Evolutionary conservation across 2,888 invertebrate species (phyloP), one percentile per base, ranked within the genome.

Genomic region (Acleris holmiana): DNA sequence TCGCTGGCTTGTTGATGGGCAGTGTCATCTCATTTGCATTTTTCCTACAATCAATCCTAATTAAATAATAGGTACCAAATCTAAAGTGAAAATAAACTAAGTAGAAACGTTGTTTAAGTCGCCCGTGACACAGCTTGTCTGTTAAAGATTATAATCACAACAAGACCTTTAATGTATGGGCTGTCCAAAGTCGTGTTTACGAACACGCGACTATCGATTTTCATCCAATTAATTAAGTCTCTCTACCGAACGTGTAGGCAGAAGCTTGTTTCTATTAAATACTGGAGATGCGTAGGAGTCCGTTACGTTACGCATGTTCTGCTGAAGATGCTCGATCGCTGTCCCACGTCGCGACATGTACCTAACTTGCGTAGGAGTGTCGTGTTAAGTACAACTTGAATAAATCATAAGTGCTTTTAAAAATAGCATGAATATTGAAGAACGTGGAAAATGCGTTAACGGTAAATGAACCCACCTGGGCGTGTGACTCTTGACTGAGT

Each of bases 341-440:
- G 53, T 64, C 58, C 58, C 41, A 51, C 40, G 51, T 21, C 7
- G 60, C 35, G 58, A 58, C 53, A 48, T 25, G 58, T 64, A 23
- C 46, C 47, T n/a, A n/a, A n/a, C n/a, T n/a, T 41, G 40, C 48
- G 63, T 58, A 19, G 64, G 64, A 8, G 58, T 53, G 7, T 48
- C 40, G 29, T 61, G 54, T 61, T 55, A 55, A 55, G 55, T 53
- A 51, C 6, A 25, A 35, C 35, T 55, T 48, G 51, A 53, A 54
- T 48, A 47, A 51, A 44, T 19, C 46, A 53, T 49, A 64, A 58
- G 51, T 58, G 47, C 35, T 46, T 41, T 64, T 47, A 41, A 40
- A 49, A 64, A 59, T 64, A 53, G 53, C 47, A 44, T 54, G 44
- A 64, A 58, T 54, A 25, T 58, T 61, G 29, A 44, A 13, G 19